phyloP scores from a whole-genome alignment of 2,888 invertebrate species.

The Mythimna ferrago region DNA sequence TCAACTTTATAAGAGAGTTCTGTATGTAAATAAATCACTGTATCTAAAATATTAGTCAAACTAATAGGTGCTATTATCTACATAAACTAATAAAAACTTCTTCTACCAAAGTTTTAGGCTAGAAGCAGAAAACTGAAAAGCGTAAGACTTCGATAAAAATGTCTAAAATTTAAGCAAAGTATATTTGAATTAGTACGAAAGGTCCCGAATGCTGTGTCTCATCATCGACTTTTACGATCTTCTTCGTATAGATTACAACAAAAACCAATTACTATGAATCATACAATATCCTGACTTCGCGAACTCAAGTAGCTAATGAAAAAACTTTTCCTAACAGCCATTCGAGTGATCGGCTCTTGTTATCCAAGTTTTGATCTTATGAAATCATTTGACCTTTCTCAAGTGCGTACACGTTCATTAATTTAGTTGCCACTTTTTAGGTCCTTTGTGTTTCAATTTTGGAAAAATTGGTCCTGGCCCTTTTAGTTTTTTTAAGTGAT shows the following conservation, averaged over 20 bases:
- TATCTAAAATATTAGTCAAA: not conserved
- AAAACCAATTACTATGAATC: slow-evolving; percentile 67
- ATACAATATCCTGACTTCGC: slow-evolving; percentile 62
- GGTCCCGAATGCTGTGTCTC: slow-evolving; percentile 1
- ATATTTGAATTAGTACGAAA: slow-evolving; percentile 5
- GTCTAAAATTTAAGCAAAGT: slow-evolving; percentile 4
- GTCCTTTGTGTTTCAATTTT: slow-evolving; percentile 29
- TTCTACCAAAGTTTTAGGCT: not conserved
- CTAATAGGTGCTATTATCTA: slow-evolving; percentile 6
- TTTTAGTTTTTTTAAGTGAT: slow-evolving; percentile 6
- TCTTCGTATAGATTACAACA: slow-evolving; percentile 58
- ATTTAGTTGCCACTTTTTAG: slow-evolving; percentile 32
- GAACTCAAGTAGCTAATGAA: slow-evolving; percentile 65
- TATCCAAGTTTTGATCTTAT: slow-evolving; percentile 60
- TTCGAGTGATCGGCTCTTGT: slow-evolving; percentile 56
- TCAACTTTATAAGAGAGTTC: not conserved
- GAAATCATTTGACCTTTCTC: slow-evolving; percentile 59
- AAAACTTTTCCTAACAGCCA: slow-evolving; percentile 60
- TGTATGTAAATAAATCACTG: not conserved
- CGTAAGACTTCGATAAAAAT: not conserved
- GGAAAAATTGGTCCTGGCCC: slow-evolving; percentile 1
- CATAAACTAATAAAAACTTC: slow-evolving; percentile 17
- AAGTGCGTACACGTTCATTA: slow-evolving; percentile 47
- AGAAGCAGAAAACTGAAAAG: not conserved
- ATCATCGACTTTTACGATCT: slow-evolving; percentile 50